Evolutionary conservation across 2,797 vertebrate genomes (phyloP).

Genomic region (Rhadinocentrus ornatus): DNA sequence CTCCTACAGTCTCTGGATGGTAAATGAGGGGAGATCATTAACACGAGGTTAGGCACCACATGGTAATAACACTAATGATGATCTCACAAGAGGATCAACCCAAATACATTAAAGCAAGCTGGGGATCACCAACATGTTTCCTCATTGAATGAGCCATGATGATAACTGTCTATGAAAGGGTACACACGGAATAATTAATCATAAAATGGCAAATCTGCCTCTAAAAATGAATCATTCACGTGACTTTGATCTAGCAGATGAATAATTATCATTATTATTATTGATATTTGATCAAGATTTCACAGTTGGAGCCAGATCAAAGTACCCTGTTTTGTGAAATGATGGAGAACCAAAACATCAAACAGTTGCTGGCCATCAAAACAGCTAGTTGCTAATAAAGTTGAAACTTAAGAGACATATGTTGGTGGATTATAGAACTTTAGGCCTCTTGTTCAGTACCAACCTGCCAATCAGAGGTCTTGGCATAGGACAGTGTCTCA

Average conservation of each 20-base stretch:
- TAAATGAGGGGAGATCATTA: conserved; percentile 74
- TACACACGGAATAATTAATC: conserved; percentile 35
- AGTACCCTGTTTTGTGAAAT: background rate
- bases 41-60: conserved; percentile 65
- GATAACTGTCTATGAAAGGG: conserved; percentile 45
- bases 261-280: background rate
- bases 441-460: conserved; percentile 25
- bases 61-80: conserved; percentile 71
- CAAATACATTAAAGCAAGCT: conserved; percentile 47
- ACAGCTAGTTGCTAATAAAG: background rate
- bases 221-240: conserved; percentile 42
- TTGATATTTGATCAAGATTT: conserved; percentile 1
- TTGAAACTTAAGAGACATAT: background rate
- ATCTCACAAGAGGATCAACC: conserved; percentile 59
- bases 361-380: conserved; percentile 9
- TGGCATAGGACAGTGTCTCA: conserved; percentile 87
- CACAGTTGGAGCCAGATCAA: background rate
- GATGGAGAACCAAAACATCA: conserved; percentile 2
- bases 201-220: conserved; percentile 20
- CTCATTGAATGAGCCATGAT: conserved; percentile 34
- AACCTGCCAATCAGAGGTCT: conserved; percentile 89
- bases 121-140: conserved; percentile 50
- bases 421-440: background rate
- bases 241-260: conserved; percentile 24
- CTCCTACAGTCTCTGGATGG: conserved; percentile 37